Base-by-base conservation (phyloP, 2,113 vertebrate species). In the Eira barbara region DNA sequence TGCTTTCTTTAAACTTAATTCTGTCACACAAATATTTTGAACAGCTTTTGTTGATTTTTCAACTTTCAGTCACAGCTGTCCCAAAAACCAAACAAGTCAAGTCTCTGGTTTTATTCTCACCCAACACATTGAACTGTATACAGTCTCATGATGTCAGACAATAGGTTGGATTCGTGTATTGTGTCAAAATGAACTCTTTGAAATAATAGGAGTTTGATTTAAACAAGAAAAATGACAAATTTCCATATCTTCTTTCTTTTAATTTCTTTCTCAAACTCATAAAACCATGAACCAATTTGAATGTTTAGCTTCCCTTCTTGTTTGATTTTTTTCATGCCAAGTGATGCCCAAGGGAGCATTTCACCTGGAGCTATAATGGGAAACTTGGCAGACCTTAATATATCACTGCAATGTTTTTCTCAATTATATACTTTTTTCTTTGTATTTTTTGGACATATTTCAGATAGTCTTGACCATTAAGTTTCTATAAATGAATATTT, bases 371-470 rank as follows among this genome's bases (percentile, higher is more conserved):
- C 95, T 98, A 80, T 97, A 98, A 95, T 94, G 89, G 69, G 86
- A 98, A 98, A 47, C 52, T 96, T 98, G 98, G 91, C 89, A 98
- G 52, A 63, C 42, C 89, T 97, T 98, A 96, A 97, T 89, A 96
- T 36, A 93, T 97, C 96, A 71, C 7, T 96, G 52, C 39, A 86
- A 12, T 65, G 20, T 97, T 98, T 98, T 89, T 95, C 88, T 98
- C 97, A 97, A 98, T 98, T 98, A 97, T 95, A 82, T 95, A 86
- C 83, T 59, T 95, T 98, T 98, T 98, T 93, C 88, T 45, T 91
- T 98, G 93, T 98, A 89, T 29, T 74, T 97, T 93, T 94, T 98
- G 96, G 98, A 98, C 12, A 91, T 80, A 94, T 98, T 99, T 98
- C 98, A 98, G 93, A 93, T 95, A 90, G 36, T 90, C 88, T 97